Evolutionary conservation across 2,113 vertebrate species (phyloP).

Genomic region (Pandion haliaetus): DNA sequence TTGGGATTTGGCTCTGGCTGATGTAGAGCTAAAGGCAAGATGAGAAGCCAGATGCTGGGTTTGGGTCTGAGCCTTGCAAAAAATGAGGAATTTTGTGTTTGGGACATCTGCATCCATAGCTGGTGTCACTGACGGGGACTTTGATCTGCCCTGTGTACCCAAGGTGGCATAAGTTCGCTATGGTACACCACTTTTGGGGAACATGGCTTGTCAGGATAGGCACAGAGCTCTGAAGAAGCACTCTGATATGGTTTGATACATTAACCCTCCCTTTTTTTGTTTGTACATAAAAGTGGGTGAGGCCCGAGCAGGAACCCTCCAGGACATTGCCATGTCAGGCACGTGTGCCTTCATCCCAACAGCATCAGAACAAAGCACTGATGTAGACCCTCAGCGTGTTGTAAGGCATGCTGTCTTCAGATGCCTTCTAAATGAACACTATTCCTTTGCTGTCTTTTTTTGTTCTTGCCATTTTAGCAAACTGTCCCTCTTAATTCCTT

Average conservation of each 20-base stretch:
- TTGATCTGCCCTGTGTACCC: neutral
- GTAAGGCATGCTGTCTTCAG: neutral
- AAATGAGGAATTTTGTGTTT: neutral
- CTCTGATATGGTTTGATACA: neutral
- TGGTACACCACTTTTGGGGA: neutral
- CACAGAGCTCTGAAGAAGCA: neutral
- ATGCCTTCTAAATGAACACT: neutral
- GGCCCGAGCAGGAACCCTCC: neutral
- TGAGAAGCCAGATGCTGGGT: neutral
- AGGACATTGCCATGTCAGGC: neutral
- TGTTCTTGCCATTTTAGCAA: neutral
- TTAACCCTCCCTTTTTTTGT: neutral
- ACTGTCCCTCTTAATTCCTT: neutral
- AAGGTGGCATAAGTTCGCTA: neutral
- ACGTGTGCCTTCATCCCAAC: rapidly evolving
- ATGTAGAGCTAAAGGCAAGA: neutral
- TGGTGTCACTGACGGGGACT: neutral
- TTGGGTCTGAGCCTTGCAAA: neutral
- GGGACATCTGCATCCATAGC: neutral
- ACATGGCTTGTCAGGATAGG: neutral
- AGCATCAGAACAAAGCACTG: rapidly evolving
- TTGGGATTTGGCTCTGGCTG: neutral
- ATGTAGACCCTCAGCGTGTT: neutral
- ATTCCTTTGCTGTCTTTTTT: neutral
- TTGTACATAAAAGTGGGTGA: neutral